Base-by-base conservation (phyloP, 2,888 invertebrate genomes). In the Yponomeuta plumbellus region DNA sequence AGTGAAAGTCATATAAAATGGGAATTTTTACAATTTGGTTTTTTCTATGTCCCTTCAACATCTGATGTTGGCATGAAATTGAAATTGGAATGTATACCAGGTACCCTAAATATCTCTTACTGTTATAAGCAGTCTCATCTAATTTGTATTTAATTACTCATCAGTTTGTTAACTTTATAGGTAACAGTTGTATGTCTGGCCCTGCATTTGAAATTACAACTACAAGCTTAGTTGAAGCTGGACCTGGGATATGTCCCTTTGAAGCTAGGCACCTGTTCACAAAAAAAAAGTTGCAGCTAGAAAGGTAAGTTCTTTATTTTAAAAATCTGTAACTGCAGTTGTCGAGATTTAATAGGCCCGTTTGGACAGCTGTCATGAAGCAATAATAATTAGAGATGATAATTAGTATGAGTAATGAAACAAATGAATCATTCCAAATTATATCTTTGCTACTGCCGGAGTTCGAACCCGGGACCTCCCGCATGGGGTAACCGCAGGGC, bases 171-270 rank as follows among this genome's bases (percentile, higher is more conserved):
- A 74, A 74, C 74, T 68, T 57, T 78, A 63, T 93, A 70, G 92
- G 84, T 66, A 94, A 94, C 83, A 83, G 81, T 2, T 69, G 70
- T 0, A 81, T 77, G 44, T 76, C 73, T 56, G 97, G 97, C 0
- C 94, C 95, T 21, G 75, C 85, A 22, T 86, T 92, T 44, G 95
- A 95, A 80, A 83, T 87, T 11, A 79, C 94, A 66, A 93, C 95
- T 0, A 92, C 92, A 68, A 87, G 79, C 72, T 75, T 80, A 52
- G 93, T 97, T 11, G 92, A 94, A 80, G 94, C 95, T 59, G 95
- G 96, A 0, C 97, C 97, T 44, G 95, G 94, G 0, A 71, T 74
- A 13, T 97, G 96, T 81, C 97, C 97, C 1, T 98, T 97, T 92
- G 96, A 97, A 83, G 91, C 79, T 0, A 92, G 98, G 59, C 97